Evolutionary conservation across 2,797 vertebrate genomes (phyloP).

Genomic region (Malacoctenus gilli): DNA sequence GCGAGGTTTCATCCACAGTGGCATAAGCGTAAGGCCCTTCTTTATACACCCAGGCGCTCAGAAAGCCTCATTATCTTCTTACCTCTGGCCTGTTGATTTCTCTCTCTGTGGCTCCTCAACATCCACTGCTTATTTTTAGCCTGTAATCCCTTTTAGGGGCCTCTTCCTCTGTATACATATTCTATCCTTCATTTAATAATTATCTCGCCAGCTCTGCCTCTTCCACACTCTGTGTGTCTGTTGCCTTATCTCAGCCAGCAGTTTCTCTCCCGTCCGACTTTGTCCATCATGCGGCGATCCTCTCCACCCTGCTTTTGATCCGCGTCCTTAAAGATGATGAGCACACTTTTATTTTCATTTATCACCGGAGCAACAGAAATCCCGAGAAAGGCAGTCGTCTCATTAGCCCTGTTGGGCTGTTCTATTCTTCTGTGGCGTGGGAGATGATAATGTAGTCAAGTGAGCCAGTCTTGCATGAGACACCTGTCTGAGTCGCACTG

Average conservation of each 20-base stretch:
- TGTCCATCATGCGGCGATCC: conserved; percentile 4
- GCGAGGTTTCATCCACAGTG: conserved; percentile 93
- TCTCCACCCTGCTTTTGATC: conserved; percentile 1
- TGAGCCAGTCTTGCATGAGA: conserved; percentile 48
- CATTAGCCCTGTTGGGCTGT: conserved; percentile 26
- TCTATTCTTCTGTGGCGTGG: conserved; percentile 7
- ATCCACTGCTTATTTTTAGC: conserved; percentile 31
- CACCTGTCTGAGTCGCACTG: conserved; percentile 46
- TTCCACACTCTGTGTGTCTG: conserved; percentile 23
- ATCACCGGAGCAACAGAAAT: conserved; percentile 28
- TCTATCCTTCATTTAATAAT: conserved; percentile 32
- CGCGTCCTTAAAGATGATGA: conserved; percentile 16
- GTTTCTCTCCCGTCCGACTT: conserved; percentile 7
- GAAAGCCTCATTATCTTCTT: conserved; percentile 46
- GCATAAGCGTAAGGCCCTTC: conserved; percentile 89
- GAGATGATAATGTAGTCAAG: conserved; percentile 44
- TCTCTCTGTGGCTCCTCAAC: conserved; percentile 22
- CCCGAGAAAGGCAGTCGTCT: conserved; percentile 34
- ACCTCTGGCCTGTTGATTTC: conserved; percentile 41
- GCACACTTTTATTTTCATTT: conserved; percentile 32
- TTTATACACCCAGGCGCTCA: conserved; percentile 1
- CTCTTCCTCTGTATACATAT: conserved; percentile 23
- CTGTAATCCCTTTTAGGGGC: conserved; percentile 35
- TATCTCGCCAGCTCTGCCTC: conserved; percentile 16
- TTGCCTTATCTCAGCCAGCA: conserved; percentile 14